Conservation (phyloP, 2,113 vertebrate species). For the Myrmecobius fasciatus region DNA sequence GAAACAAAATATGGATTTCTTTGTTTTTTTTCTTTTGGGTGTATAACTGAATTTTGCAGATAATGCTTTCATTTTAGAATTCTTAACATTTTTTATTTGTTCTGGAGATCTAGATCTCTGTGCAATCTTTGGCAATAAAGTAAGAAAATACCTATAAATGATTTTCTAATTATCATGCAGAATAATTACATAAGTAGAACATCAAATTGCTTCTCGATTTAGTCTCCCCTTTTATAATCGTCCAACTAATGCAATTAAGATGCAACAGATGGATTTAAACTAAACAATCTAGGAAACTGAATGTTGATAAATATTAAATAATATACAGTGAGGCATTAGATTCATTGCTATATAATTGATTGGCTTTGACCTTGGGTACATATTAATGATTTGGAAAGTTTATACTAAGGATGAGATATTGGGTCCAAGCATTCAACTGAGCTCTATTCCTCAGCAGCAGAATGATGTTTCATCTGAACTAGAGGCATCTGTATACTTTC, state of each 20-base stretch:
- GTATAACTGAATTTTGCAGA: slow-evolving; percentile 21
- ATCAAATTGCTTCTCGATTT: slow-evolving; percentile 63
- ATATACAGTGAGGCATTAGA: slow-evolving; percentile 22
- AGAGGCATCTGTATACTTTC: not conserved
- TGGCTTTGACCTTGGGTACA: slow-evolving; percentile 41
- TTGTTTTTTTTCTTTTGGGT: not conserved
- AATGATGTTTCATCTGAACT: not conserved
- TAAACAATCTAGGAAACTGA: slow-evolving; percentile 64
- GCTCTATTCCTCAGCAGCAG: not conserved
- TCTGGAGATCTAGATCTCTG: slow-evolving; percentile 18
- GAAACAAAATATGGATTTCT: slow-evolving; percentile 2
- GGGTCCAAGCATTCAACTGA: not conserved
- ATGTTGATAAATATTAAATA: slow-evolving; percentile 64
- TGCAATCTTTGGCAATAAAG: slow-evolving; percentile 45
- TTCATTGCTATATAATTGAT: slow-evolving; percentile 42
- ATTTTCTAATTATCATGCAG: slow-evolving; percentile 58
- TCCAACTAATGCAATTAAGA: slow-evolving; percentile 59
- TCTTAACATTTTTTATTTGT: not conserved
- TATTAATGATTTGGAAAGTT: slow-evolving; percentile 35
- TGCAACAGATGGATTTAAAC: slow-evolving; percentile 36
- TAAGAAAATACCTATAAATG: slow-evolving; percentile 59
- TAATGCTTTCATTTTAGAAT: not conserved
- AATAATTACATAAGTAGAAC: slow-evolving; percentile 52
- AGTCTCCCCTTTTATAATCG: slow-evolving; percentile 47
- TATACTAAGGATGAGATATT: not conserved